Percentiles rank a stretch among this genome's conserved stretches.
phyloP scores from a whole-genome alignment of 2,888 invertebrate genomes.

The Stictocephala bisonia region DNA sequence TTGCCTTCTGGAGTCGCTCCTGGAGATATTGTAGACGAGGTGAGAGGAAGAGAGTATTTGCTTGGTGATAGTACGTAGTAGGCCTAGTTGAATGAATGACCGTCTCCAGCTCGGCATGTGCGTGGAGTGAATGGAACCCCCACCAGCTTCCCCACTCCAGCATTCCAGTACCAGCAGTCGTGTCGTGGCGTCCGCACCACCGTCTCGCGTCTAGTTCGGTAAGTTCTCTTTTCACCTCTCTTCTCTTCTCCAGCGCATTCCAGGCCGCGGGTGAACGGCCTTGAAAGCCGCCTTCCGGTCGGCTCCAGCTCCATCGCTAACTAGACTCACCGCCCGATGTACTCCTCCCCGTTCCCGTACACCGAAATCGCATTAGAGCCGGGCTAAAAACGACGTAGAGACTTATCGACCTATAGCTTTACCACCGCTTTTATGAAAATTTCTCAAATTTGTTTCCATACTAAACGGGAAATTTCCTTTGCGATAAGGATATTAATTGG shows the following conservation, averaged over 20 bases:
- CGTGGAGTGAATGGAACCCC: neutral
- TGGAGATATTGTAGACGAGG: too few relatives aligned
- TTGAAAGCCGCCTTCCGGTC: slow-evolving; percentile 27
- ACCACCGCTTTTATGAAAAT: too few relatives aligned
- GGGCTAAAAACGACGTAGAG: too few relatives aligned
- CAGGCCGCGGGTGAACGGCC: slow-evolving; percentile 11
- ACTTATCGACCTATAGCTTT: too few relatives aligned
- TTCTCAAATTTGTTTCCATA: too few relatives aligned
- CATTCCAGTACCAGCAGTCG: slow-evolving; percentile 25
- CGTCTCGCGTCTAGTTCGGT: neutral
- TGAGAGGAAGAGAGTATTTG: slow-evolving; percentile 8
- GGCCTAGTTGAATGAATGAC: slow-evolving; percentile 28
- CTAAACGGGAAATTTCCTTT: too few relatives aligned
- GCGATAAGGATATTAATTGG: too few relatives aligned
- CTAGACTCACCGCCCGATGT: neutral
- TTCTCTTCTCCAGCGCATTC: too few relatives aligned
- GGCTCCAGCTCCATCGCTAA: neutral
- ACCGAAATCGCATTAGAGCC: too few relatives aligned
- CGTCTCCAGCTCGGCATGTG: too few relatives aligned
- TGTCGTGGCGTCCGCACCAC: slow-evolving; percentile 2
- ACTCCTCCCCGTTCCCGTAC: neutral
- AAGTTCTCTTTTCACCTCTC: neutral
- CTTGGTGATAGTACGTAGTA: slow-evolving; percentile 36
- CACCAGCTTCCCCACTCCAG: neutral
- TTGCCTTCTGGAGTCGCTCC: too few relatives aligned